Base-by-base conservation (phyloP, 2,888 invertebrate species). In the Gastrophysa polygoni region DNA sequence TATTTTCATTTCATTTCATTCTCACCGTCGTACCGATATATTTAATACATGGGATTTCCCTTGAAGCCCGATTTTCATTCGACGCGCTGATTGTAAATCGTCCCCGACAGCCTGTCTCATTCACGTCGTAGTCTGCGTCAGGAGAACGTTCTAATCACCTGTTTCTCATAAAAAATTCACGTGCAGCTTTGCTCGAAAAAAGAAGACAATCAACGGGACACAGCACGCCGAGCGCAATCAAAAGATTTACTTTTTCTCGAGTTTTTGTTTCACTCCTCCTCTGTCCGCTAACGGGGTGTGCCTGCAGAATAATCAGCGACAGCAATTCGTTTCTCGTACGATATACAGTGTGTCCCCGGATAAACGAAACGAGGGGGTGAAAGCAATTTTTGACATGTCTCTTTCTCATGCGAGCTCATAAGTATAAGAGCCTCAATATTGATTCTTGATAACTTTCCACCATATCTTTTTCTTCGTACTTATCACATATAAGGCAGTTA, bases 111-210 rank as follows among this genome's bases (percentile, higher is more conserved):
- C 10, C 14, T 6, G 38, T 38, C 38, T 38, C n/a, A 38, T 38
- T 38, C 38, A 2, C 7, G 38, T 38, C 38, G 38, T 38, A 14
- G 38, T 7, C 59, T 10, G 24, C 43, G 28, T 57, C 20, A 18
- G 52, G 52, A 52, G 38, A 34, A 38, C 16, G 34, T 11, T 38
- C 18, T 52, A 52, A 52, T 52, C 34, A 52, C 52, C 52, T 52
- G 52, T 34, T 5, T n/a, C 21, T 14, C 7, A 21, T 3, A 14
- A 52, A 38, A 34, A 52, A 52, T 2, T 14, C 38, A 38, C 38
- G 38, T 38, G 38, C 38, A 38, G 38, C 38, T 38, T 38, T 14
- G n/a, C 38, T 38, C 14, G 38, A 38, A 38, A 38, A 32, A 32
- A 32, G 29, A 32, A 38, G 38, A n/a, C 38, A 38, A 38, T 38